Evolutionary conservation across 2,113 vertebrate genomes (phyloP).

Genomic region (Serinus canaria): DNA sequence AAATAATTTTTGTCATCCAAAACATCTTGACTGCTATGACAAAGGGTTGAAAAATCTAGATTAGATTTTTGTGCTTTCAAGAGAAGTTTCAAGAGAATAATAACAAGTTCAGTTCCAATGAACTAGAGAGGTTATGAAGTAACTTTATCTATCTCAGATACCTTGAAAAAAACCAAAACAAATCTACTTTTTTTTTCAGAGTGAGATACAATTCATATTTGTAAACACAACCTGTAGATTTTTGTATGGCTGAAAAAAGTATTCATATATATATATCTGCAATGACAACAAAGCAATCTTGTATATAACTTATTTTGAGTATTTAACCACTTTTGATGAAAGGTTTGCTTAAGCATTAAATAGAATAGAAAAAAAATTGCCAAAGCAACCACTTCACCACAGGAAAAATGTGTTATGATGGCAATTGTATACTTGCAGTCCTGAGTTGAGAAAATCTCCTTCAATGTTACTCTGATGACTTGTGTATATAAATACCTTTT

Average conservation of each 20-base stretch:
- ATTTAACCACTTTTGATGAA: neutral
- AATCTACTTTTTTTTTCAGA: neutral
- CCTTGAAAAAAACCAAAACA: neutral
- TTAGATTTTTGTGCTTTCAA: neutral
- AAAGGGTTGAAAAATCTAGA: neutral
- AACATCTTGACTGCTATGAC: neutral
- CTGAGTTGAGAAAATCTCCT: neutral
- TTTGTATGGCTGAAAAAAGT: neutral
- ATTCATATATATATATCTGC: neutral
- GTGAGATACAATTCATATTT: neutral
- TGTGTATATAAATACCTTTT: neutral
- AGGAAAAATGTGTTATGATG: neutral
- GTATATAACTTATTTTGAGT: neutral
- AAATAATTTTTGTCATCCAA: neutral
- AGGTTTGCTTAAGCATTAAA: neutral
- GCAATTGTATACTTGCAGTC: neutral
- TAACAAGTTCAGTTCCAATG: neutral
- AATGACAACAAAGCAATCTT: neutral
- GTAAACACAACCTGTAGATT: neutral
- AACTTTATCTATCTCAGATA: neutral
- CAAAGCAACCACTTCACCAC: neutral
- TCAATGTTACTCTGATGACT: neutral
- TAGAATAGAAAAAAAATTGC: neutral
- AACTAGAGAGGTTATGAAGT: neutral
- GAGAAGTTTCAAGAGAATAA: neutral